Evolutionary conservation across 2,797 vertebrate species (phyloP).

Genomic region (Siniperca obscura): DNA sequence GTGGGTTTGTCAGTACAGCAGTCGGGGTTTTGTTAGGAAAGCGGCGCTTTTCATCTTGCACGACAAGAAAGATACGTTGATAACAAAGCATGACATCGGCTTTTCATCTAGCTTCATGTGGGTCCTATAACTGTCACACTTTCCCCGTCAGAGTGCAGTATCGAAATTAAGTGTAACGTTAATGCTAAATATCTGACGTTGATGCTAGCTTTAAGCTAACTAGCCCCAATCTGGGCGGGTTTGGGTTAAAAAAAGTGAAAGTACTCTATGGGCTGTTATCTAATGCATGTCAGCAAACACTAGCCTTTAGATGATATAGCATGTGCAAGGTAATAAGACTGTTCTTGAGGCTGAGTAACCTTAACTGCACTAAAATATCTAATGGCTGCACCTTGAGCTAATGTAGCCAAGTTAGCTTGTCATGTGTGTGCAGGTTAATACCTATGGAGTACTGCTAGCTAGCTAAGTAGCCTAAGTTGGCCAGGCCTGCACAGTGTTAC

Average conservation of each 20-base stretch:
- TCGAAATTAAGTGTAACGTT: constrained; percentile 49
- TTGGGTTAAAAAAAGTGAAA: constrained; percentile 78
- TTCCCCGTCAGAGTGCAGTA: neutral
- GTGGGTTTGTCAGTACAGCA: constrained; percentile 64
- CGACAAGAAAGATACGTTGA: constrained; percentile 20
- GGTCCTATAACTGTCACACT: constrained; percentile 48
- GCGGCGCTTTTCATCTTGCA: constrained; percentile 38
- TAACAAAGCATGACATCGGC: constrained; percentile 37
- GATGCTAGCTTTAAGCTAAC: constrained; percentile 75
- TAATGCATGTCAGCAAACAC: constrained; percentile 35
- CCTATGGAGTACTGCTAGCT: constrained; percentile 71
- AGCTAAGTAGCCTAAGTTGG: constrained; percentile 80
- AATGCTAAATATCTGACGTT: constrained; percentile 63
- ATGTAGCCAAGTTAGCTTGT: constrained; percentile 79
- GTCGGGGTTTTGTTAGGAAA: constrained; percentile 69
- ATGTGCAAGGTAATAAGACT: constrained; percentile 7
- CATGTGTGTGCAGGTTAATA: constrained; percentile 76
- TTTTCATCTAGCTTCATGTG: constrained; percentile 7
- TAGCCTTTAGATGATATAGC: neutral
- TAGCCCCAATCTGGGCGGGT: constrained; percentile 78
- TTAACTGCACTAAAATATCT: constrained; percentile 25
- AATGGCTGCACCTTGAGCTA: constrained; percentile 70
- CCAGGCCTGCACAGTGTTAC: constrained; percentile 75
- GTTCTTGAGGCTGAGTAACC: constrained; percentile 1
- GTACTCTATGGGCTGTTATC: constrained; percentile 47